phyloP scores from a whole-genome alignment of 2,888 invertebrate species.

The Thecophora atra region DNA sequence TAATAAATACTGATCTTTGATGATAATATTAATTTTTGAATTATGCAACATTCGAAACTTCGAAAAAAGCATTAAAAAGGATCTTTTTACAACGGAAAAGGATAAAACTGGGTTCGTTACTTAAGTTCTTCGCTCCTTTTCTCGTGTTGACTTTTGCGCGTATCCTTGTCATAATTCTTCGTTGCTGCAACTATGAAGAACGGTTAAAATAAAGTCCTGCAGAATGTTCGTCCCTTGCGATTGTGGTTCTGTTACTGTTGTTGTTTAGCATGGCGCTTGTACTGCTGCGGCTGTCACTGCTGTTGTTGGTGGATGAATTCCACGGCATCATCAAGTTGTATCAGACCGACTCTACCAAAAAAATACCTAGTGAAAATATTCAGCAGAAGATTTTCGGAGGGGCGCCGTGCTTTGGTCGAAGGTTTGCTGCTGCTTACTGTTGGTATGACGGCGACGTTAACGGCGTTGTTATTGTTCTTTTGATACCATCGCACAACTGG shows the following conservation, averaged over 20 bases:
- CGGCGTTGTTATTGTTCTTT: slow-evolving; percentile 36
- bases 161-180: neutral
- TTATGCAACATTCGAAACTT: no score
- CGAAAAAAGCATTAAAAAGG: no score
- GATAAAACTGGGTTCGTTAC: slow-evolving; percentile 22
- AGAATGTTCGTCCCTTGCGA: neutral
- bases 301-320: slow-evolving; percentile 12
- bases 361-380: neutral
- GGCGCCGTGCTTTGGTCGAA: neutral
- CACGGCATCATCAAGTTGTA: no score
- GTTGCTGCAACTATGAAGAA: neutral
- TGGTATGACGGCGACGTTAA: neutral
- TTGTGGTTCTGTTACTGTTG: slow-evolving; percentile 45
- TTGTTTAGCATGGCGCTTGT: neutral
- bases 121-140: slow-evolving; percentile 19
- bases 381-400: slow-evolving; percentile 28
- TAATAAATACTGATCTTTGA: no score
- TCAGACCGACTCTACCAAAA: neutral
- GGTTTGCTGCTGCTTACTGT: neutral
- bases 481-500: slow-evolving; percentile 42
- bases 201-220: neutral
- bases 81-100: no score
- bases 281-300: neutral
- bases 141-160: neutral
- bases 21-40: neutral